Percentiles rank a stretch among this genome's conserved stretches.
These are phyloP conservation scores for Drosophila saltans DNA, from an alignment of 1,140 invertebrate genomes.

Conservation along the genomic window DNA sequence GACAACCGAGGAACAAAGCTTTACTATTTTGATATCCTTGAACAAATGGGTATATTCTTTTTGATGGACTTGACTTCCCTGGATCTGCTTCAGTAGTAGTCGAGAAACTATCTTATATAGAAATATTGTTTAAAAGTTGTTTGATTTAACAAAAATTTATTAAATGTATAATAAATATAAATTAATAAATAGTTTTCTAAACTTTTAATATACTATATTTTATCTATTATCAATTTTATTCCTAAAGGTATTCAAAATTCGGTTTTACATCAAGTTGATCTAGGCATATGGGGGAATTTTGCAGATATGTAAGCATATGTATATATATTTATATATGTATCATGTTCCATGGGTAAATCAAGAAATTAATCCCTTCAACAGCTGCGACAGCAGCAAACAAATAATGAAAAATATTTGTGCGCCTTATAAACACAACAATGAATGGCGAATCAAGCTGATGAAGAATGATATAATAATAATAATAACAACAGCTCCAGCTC, in stretches of 20 bases:
- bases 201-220: too few relatives aligned
- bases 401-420: constrained; percentile 72
- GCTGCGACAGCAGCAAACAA: constrained; percentile 72
- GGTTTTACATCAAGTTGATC: neutral
- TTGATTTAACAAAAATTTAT: too few relatives aligned
- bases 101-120: too few relatives aligned
- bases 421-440: constrained; percentile 75
- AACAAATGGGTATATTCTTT: neutral
- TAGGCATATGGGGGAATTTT: neutral
- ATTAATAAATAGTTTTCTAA: too few relatives aligned
- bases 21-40: neutral
- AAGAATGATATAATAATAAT: constrained; percentile 81
- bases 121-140: too few relatives aligned
- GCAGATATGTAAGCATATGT: neutral
- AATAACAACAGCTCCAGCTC: constrained; percentile 46
- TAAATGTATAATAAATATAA: too few relatives aligned
- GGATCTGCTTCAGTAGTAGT: neutral
- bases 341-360: constrained; percentile 70
- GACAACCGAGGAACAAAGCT: constrained; percentile 65
- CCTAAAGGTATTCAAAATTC: neutral
- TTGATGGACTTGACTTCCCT: neutral
- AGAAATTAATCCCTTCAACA: constrained; percentile 82
- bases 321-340: neutral
- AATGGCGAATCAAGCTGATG: constrained; percentile 78
- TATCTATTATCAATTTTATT: too few relatives aligned